Evolutionary conservation across 2,113 vertebrate genomes (phyloP).

Genomic region (Sphyrna mokarran): DNA sequence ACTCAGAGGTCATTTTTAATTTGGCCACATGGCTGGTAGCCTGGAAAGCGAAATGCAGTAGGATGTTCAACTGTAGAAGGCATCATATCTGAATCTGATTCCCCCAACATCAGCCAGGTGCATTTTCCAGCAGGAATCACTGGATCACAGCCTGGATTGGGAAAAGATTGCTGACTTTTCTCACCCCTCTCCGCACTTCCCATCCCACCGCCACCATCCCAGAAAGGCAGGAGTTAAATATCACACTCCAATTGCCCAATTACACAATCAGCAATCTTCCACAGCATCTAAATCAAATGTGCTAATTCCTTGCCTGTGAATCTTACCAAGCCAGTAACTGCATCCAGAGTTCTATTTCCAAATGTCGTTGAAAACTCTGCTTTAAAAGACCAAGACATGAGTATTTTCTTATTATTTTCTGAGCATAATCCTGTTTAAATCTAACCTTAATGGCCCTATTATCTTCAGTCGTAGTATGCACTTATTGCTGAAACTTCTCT

Average conservation of each 20-base stretch:
- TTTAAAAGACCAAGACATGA: not conserved
- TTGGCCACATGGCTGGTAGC: not conserved
- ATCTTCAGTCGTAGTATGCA: not conserved
- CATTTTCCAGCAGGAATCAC: constrained; percentile 13
- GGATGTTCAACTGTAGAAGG: not conserved
- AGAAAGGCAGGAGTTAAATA: not conserved
- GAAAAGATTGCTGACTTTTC: not conserved
- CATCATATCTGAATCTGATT: not conserved
- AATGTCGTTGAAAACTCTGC: not conserved
- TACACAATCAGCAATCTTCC: not conserved
- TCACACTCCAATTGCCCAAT: not conserved
- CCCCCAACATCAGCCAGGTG: not conserved
- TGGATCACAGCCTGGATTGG: not conserved
- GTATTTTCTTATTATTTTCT: not conserved
- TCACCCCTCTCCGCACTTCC: no score
- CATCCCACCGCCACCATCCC: not conserved
- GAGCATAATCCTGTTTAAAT: not conserved
- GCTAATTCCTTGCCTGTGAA: not conserved
- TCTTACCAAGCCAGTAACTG: not conserved
- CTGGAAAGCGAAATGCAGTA: no score
- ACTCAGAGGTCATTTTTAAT: not conserved
- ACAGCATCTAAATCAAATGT: not conserved
- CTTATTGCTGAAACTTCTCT: not conserved
- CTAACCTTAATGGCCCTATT: not conserved
- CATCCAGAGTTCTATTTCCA: not conserved